Evolutionary conservation across 2,797 vertebrate genomes (phyloP).

Genomic region (Caiman crocodilus): DNA sequence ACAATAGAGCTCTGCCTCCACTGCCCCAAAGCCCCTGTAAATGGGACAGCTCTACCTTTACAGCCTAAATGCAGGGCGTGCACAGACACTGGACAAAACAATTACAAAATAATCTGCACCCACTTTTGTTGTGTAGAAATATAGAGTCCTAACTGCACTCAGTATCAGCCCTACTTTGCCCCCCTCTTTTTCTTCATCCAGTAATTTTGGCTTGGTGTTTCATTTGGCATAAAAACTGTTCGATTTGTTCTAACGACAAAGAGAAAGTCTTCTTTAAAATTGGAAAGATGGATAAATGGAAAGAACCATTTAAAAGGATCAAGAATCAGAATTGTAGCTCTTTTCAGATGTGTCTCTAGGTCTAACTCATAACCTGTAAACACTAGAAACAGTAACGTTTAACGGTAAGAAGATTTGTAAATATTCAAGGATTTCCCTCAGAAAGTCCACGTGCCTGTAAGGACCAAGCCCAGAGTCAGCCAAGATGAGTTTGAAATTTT

Average conservation of each 20-base stretch:
- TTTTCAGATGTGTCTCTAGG: not conserved
- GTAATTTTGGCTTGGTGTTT: not conserved
- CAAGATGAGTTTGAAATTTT: conserved; percentile 3
- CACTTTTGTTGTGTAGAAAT: not conserved
- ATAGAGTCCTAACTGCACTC: not conserved
- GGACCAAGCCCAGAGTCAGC: not conserved
- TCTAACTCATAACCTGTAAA: not conserved
- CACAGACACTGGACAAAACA: conserved; percentile 54
- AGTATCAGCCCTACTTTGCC: not conserved
- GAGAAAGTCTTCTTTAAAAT: not conserved
- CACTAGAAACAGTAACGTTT: not conserved
- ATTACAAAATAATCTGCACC: conserved; percentile 25
- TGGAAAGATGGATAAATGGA: not conserved
- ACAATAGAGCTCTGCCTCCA: too few species aligned
- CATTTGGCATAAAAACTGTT: not conserved
- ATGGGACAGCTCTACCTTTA: not conserved
- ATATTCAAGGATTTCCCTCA: conserved; percentile 6
- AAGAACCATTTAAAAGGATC: not conserved
- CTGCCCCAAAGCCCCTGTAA: too few species aligned
- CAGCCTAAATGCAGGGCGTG: not conserved
- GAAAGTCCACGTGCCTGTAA: not conserved
- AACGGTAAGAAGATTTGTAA: not conserved
- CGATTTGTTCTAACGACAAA: not conserved
- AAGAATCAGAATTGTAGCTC: not conserved
- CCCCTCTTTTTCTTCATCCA: not conserved